These are phyloP conservation scores for Clavelina lepadiformis DNA, from an alignment of 23 tunicate species.

Conservation along the genomic window DNA sequence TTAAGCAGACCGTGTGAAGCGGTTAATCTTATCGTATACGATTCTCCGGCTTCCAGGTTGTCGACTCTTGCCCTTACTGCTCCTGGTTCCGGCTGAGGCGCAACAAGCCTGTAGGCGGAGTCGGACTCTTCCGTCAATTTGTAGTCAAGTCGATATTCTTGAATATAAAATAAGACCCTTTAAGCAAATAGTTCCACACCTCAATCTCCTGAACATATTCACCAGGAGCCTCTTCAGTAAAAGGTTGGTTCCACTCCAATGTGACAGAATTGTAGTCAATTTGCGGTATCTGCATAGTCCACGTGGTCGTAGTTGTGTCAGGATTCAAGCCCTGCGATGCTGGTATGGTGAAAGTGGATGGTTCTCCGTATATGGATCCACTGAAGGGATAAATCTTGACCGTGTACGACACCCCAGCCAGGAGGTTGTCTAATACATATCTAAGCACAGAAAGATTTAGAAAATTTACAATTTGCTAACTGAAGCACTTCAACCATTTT, in stretches of 20 bases:
- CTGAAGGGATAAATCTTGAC: conserved; percentile 54
- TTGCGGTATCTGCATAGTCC: conserved; percentile 23
- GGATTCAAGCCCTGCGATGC: conserved; percentile 9
- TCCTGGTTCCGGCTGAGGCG: conserved; percentile 34
- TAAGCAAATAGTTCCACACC: too few species aligned
- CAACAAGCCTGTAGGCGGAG: conserved; percentile 20
- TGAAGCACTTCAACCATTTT: not conserved
- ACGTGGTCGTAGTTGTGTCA: not conserved
- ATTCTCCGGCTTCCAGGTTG: conserved; percentile 40
- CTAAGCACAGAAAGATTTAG: too few species aligned
- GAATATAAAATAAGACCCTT: conserved; percentile 5
- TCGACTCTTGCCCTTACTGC: conserved; percentile 14
- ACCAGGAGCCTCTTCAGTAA: conserved; percentile 1
- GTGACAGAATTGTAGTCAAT: conserved; percentile 3
- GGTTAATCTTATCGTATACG: conserved; percentile 36
- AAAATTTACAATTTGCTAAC: too few species aligned
- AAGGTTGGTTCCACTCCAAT: conserved; percentile 20
- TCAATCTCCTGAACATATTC: too few species aligned
- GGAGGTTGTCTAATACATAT: conserved; percentile 15
- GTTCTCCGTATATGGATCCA: conserved; percentile 21
- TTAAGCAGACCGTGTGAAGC: conserved; percentile 25
- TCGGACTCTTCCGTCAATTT: conserved; percentile 36
- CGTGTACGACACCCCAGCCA: conserved; percentile 18
- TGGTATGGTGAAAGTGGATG: conserved; percentile 39
- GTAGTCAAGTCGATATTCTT: conserved; percentile 40